Percentiles rank a stretch among this genome's conserved stretches.
Evolutionary conservation across 2,888 invertebrate species (phyloP).

Genomic region (Drosophila mettleri): DNA sequence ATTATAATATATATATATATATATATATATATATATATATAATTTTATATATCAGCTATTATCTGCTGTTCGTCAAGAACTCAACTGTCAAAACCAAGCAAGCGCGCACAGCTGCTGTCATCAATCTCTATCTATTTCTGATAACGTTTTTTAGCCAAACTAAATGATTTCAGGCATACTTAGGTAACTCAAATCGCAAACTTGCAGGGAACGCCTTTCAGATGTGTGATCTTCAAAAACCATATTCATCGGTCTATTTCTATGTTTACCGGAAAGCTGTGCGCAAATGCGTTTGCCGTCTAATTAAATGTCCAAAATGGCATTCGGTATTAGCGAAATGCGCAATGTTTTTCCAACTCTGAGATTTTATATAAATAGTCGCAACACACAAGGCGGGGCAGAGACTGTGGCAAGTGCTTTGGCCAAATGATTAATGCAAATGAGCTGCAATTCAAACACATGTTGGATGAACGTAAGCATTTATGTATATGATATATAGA

Average conservation of each 20-base stretch:
- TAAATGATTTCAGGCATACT: neutral
- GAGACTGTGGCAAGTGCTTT: constrained; percentile 28
- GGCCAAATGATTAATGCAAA: constrained; percentile 48
- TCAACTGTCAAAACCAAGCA: neutral
- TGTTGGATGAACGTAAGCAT: constrained; percentile 65
- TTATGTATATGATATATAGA: constrained; percentile 23
- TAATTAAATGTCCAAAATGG: constrained; percentile 53
- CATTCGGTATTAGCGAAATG: constrained; percentile 53
- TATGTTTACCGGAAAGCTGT: constrained; percentile 19
- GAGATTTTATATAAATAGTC: constrained; percentile 47
- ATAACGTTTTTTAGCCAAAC: constrained; percentile 4
- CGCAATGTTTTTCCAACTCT: constrained; percentile 60
- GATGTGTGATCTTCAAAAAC: too few relatives aligned
- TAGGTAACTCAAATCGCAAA: neutral
- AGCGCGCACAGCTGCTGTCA: constrained; percentile 43
- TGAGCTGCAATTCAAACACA: constrained; percentile 71
- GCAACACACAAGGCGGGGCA: constrained; percentile 22
- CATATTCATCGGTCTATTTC: neutral
- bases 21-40: neutral
- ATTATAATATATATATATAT: neutral
- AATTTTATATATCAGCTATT: neutral
- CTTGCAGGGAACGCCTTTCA: neutral
- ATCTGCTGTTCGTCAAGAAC: neutral
- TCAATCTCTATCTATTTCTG: constrained; percentile 23
- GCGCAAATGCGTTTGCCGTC: constrained; percentile 33